These are phyloP conservation scores for Habropoda laboriosa DNA, from an alignment of 1,140 invertebrate genomes.

Conservation along the genomic window DNA sequence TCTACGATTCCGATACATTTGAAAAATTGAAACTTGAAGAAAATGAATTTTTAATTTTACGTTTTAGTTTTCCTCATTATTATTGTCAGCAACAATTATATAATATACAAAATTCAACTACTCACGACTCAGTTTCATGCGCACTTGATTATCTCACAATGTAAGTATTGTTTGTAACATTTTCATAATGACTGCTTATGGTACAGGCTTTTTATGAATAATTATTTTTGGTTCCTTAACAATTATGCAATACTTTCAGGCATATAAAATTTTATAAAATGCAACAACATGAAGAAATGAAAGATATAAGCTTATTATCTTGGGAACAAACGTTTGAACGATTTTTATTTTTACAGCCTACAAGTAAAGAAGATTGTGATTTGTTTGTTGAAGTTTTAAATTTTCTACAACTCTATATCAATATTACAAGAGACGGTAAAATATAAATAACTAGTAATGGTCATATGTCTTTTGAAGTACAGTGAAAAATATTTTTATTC, in stretches of 20 bases:
- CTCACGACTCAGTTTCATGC: slow-evolving; percentile 82
- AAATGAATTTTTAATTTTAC: slow-evolving; percentile 79
- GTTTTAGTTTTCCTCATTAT: slow-evolving; percentile 79
- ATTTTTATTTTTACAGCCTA: slow-evolving; percentile 84
- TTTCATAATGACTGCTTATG: not conserved
- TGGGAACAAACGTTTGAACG: slow-evolving; percentile 84
- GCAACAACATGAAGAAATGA: slow-evolving; percentile 61
- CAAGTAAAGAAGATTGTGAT: slow-evolving; percentile 83
- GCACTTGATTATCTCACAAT: slow-evolving; percentile 82
- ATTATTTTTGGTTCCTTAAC: not conserved
- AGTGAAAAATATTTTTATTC: not conserved
- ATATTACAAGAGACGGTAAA: slow-evolving; percentile 61
- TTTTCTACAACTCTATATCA: slow-evolving; percentile 82
- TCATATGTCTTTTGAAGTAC: not conserved
- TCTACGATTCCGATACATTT: slow-evolving; percentile 60
- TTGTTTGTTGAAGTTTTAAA: slow-evolving; percentile 83
- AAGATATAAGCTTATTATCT: slow-evolving; percentile 80
- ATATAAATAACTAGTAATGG: not conserved
- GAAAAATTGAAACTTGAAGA: slow-evolving; percentile 77
- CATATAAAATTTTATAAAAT: slow-evolving; percentile 73
- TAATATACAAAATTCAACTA: slow-evolving; percentile 85
- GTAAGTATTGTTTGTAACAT: slow-evolving; percentile 75
- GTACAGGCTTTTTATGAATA: not conserved
- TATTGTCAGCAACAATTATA: slow-evolving; percentile 81
- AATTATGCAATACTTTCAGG: slow-evolving; percentile 53